phyloP scores from a whole-genome alignment of 2,888 invertebrate genomes.

The Tiphia femorata region DNA sequence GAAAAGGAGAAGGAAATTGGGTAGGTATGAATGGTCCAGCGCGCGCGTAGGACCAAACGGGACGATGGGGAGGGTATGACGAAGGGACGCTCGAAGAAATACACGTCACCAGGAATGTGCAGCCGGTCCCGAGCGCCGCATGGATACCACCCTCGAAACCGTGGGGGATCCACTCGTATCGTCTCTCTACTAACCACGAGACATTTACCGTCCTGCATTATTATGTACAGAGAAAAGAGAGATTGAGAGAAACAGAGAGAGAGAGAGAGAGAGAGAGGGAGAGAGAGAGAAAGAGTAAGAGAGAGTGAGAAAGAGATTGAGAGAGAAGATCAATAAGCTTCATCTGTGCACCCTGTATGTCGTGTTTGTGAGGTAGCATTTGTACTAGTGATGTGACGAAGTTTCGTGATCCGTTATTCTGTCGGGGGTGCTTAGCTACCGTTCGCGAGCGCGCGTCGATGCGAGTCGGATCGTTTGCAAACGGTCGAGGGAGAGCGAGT shows the following conservation, averaged over 20 bases:
- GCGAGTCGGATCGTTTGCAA: background rate
- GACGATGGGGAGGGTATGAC: too few species aligned
- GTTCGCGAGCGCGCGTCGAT: conserved; percentile 17
- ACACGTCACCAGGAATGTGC: conserved; percentile 27
- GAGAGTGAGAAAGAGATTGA: too few species aligned
- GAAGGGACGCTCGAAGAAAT: conserved; percentile 6
- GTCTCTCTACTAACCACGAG: background rate
- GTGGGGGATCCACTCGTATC: background rate
- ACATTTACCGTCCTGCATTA: background rate
- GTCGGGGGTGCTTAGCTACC: conserved; percentile 27
- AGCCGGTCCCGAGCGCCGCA: too few species aligned
- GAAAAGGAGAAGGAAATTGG: too few species aligned
- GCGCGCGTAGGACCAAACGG: too few species aligned
- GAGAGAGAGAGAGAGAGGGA: too few species aligned
- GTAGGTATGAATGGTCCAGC: too few species aligned
- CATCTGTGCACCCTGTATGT: conserved; percentile 66
- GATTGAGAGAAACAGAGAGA: too few species aligned
- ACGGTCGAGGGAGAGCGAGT: background rate
- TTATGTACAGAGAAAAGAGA: conserved; percentile 1
- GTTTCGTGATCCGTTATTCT: conserved; percentile 53
- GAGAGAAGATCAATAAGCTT: conserved; percentile 53
- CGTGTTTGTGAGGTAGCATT: conserved; percentile 67
- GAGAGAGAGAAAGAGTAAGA: too few species aligned
- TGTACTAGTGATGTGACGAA: conserved; percentile 64
- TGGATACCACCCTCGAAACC: too few species aligned